Evolutionary conservation across 2,888 invertebrate species (phyloP), one percentile per base, ranked within the genome.

Genomic region (Chalcis sispes): DNA sequence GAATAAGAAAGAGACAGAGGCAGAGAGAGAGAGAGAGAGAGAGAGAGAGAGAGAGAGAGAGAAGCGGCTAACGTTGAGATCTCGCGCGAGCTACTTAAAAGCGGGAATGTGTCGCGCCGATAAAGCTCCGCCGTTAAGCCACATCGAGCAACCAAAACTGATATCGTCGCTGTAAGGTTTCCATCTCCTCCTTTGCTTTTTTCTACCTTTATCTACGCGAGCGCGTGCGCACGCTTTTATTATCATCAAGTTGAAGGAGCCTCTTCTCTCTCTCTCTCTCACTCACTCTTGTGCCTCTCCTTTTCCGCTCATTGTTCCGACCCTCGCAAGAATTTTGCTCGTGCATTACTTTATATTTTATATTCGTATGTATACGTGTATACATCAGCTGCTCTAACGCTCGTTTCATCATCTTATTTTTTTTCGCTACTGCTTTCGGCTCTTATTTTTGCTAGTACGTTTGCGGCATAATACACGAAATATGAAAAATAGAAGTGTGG

Each of bases 21-120:
- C n/a, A n/a, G n/a, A n/a, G n/a, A n/a, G n/a, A n/a, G n/a, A n/a
- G n/a, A n/a, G n/a, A n/a, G n/a, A n/a, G n/a, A n/a, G n/a, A n/a
- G n/a, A n/a, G n/a, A n/a, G n/a, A n/a, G n/a, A n/a, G n/a, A n/a
- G n/a, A n/a, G n/a, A n/a, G n/a, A n/a, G n/a, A n/a, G n/a, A n/a
- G n/a, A n/a, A n/a, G n/a, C n/a, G n/a, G n/a, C n/a, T n/a, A n/a
- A n/a, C n/a, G n/a, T n/a, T n/a, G n/a, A n/a, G n/a, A n/a, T n/a
- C n/a, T n/a, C n/a, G 10, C 29, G 3, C 15, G 61, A 15, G 46
- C 48, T 62, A n/a, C 52, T 58, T n/a, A 20, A 52, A 32, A 58
- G 70, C 75, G 75, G 65, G n/a, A n/a, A n/a, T n/a, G 48, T 75
- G 52, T 66, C 52, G 40, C 50, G 40, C 59, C 75, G 66, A 75